Conservation (phyloP, 2,113 vertebrate species). For the Phaetusa simplex region DNA sequence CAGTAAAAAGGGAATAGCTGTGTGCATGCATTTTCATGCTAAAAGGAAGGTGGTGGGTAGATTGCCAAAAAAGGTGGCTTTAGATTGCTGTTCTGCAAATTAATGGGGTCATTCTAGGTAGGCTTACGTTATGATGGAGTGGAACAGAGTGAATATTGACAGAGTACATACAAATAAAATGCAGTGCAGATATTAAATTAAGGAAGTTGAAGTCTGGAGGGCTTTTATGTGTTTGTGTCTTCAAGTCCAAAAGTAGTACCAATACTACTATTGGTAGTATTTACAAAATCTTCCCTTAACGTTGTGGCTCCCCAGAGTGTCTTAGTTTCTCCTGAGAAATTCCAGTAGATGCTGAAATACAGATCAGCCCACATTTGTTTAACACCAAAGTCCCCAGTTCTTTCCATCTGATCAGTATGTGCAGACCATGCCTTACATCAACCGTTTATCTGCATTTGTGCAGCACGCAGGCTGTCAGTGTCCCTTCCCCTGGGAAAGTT, state of each 20-base stretch:
- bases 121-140: neutral
- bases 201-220: neutral
- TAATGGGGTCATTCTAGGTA: neutral
- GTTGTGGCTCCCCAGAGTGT: neutral
- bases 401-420: neutral
- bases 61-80: neutral
- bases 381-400: neutral
- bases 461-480: neutral
- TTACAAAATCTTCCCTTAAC: neutral
- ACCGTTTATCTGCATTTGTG: neutral
- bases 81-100: neutral
- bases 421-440: neutral
- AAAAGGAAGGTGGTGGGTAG: neutral
- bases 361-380: neutral
- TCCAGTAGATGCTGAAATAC: neutral
- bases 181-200: neutral
- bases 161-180: neutral
- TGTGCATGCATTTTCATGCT: neutral
- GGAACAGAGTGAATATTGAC: neutral
- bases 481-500: neutral
- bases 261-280: accelerated
- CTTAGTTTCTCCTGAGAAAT: neutral
- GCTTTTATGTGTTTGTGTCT: neutral
- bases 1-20: neutral
- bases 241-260: neutral